Percentiles rank a stretch among this genome's conserved stretches.
These are phyloP conservation scores for Achroia grisella DNA, from an alignment of 1,140 invertebrate species.

Conservation along the genomic window DNA sequence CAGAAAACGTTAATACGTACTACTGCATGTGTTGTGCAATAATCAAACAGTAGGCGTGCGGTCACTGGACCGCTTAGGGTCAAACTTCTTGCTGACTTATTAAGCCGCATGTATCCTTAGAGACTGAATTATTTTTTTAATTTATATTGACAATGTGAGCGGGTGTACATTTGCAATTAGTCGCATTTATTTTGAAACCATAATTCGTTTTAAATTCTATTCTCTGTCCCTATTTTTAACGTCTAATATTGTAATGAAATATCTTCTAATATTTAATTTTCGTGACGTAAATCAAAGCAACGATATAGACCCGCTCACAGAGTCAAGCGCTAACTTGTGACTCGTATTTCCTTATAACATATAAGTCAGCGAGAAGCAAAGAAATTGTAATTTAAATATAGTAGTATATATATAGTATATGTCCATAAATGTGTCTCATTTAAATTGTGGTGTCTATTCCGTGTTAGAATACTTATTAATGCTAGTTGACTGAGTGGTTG, in stretches of 20 bases:
- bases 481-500: slow-evolving; percentile 62
- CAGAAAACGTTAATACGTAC: slow-evolving; percentile 38
- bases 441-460: slow-evolving; percentile 70
- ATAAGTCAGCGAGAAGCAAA: slow-evolving; percentile 53
- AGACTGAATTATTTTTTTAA: slow-evolving; percentile 33
- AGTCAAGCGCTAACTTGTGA: not conserved
- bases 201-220: too few species aligned
- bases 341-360: slow-evolving; percentile 23
- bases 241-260: too few species aligned
- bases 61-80: slow-evolving; percentile 32
- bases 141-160: slow-evolving; percentile 1
- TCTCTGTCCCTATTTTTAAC: too few species aligned
- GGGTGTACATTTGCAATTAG: too few species aligned
- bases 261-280: too few species aligned
- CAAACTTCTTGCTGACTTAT: slow-evolving; percentile 55
- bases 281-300: too few species aligned
- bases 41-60: slow-evolving; percentile 52
- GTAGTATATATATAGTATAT: slow-evolving; percentile 59
- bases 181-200: too few species aligned
- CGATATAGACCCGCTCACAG: not conserved
- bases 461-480: slow-evolving; percentile 66
- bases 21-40: slow-evolving; percentile 67
- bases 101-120: slow-evolving; percentile 14
- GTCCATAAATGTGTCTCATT: slow-evolving; percentile 71
- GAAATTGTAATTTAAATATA: slow-evolving; percentile 42